These are phyloP conservation scores for Saturnia pavonia DNA, from an alignment of 2,888 invertebrate genomes.

Conservation along the genomic window DNA sequence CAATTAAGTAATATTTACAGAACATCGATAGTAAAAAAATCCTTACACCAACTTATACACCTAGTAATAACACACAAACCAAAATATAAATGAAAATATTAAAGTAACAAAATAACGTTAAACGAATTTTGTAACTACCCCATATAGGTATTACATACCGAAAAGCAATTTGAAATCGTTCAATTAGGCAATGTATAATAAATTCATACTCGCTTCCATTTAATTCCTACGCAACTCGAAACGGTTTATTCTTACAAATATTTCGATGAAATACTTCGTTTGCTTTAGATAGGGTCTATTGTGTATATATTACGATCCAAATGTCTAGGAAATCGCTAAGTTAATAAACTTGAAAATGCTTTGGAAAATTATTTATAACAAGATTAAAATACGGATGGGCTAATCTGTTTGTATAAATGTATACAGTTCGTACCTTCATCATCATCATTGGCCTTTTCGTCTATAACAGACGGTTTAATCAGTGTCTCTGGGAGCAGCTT, in stretches of 20 bases:
- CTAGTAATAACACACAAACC: too few species aligned
- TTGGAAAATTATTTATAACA: not conserved
- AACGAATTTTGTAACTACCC: not conserved
- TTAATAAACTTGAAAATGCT: not conserved
- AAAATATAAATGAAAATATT: not conserved
- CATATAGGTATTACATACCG: not conserved
- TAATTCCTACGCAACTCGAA: constrained; percentile 4
- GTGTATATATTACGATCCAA: not conserved
- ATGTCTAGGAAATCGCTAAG: constrained; percentile 8
- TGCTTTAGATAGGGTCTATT: not conserved
- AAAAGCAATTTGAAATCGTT: constrained; percentile 7
- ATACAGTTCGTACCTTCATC: too few species aligned
- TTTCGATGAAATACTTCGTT: not conserved
- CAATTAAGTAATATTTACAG: too few species aligned
- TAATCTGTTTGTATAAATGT: not conserved
- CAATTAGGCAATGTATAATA: constrained; percentile 10
- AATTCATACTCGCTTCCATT: not conserved
- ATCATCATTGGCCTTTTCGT: too few species aligned
- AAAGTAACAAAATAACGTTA: not conserved
- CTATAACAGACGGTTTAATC: too few species aligned
- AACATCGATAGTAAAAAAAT: too few species aligned
- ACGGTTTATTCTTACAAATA: not conserved
- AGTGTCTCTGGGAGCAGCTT: too few species aligned
- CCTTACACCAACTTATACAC: too few species aligned
- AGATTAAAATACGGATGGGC: too few species aligned